phyloP scores from a whole-genome alignment of 2,888 invertebrate genomes.

The Troglohyphantes excavatus region DNA sequence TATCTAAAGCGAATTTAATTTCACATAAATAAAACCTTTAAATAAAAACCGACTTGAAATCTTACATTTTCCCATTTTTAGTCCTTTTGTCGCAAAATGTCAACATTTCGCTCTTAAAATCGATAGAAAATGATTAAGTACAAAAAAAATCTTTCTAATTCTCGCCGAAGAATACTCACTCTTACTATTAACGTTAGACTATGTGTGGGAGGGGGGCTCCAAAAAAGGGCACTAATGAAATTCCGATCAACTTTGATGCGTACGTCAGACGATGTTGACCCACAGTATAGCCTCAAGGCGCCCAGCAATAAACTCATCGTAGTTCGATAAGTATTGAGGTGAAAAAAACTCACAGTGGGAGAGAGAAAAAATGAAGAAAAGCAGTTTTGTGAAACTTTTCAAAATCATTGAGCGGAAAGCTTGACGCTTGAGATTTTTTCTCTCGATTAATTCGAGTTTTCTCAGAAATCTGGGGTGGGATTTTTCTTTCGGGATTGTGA shows the following conservation, averaged over 20 bases:
- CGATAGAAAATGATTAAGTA: conserved; percentile 41
- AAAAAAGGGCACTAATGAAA: conserved; percentile 60
- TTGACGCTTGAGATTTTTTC: conserved; percentile 28
- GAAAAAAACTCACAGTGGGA: neutral
- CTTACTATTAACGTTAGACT: conserved; percentile 49
- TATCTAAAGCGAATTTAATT: too few species aligned
- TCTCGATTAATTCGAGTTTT: too few species aligned
- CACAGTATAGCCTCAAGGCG: neutral
- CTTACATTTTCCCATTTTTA: too few species aligned
- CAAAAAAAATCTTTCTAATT: conserved; percentile 42
- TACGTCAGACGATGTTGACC: conserved; percentile 40
- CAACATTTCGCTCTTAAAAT: neutral
- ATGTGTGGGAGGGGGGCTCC: neutral
- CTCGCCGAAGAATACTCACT: conserved; percentile 37
- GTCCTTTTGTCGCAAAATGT: neutral
- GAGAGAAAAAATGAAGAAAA: conserved; percentile 17
- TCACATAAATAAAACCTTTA: too few species aligned
- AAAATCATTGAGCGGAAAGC: conserved; percentile 48
- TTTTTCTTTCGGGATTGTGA: neutral
- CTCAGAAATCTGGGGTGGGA: too few species aligned
- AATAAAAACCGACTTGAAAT: too few species aligned
- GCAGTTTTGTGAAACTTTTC: conserved; percentile 33
- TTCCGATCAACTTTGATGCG: conserved; percentile 62
- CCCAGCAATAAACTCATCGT: conserved; percentile 13
- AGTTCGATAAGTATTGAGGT: conserved; percentile 40